These are phyloP conservation scores for Poicephalus meyeri DNA, from an alignment of 2,113 vertebrate species.

Conservation along the genomic window DNA sequence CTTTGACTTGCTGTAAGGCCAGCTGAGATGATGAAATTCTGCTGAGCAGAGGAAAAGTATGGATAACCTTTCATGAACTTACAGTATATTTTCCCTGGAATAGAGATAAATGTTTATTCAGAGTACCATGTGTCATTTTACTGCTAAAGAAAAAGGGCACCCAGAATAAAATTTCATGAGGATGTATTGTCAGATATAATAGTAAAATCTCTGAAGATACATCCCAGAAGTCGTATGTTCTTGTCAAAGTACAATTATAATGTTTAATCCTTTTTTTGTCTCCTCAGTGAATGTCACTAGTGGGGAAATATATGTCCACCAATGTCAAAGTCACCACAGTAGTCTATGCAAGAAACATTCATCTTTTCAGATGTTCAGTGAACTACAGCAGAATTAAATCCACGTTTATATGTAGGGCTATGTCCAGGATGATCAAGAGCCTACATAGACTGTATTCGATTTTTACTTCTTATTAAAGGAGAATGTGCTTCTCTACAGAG, in stretches of 20 bases:
- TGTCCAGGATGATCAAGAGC: conserved; percentile 13
- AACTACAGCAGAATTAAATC: conserved; percentile 61
- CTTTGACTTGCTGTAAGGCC: neutral
- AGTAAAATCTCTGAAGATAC: conserved; percentile 43
- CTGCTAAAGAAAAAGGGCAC: neutral
- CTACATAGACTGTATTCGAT: neutral
- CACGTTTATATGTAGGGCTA: conserved; percentile 38
- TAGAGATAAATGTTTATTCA: conserved; percentile 15
- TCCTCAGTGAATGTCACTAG: conserved; percentile 45
- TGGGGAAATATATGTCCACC: conserved; percentile 46
- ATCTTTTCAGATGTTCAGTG: conserved; percentile 56
- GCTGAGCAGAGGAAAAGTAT: neutral
- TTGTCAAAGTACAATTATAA: conserved; percentile 59
- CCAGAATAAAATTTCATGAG: conserved; percentile 31
- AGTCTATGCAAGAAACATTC: conserved; percentile 45
- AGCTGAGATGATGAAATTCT: neutral
- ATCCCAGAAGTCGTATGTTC: conserved; percentile 52
- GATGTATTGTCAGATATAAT: conserved; percentile 17
- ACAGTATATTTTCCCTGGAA: neutral
- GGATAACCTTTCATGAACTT: neutral
- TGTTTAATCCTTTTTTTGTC: conserved; percentile 49
- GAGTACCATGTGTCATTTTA: neutral
- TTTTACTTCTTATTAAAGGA: neutral
- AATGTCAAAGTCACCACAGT: conserved; percentile 59
- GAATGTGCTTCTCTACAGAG: neutral